Base-by-base conservation (phyloP, 2,113 vertebrate species). In the Xiphophorus couchianus region DNA sequence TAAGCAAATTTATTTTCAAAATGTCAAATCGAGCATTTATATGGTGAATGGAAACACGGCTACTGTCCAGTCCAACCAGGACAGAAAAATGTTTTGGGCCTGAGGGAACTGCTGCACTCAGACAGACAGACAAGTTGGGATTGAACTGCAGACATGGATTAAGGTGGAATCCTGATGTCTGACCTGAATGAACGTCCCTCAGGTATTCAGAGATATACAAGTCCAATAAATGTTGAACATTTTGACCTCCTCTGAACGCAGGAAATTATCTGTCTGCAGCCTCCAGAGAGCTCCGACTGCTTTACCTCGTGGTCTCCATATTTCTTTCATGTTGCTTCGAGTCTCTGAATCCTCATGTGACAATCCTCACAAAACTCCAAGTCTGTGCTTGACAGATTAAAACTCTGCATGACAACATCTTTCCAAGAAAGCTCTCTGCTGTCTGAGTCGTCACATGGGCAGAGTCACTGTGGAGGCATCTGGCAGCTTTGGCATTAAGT, bases 251-350 rank as follows among this genome's bases (percentile, higher is more conserved):
- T 67, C 51, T 67, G 5, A 64, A 58, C 54, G 71, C 75, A 88
- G 88, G 87, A 92, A 88, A 90, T 88, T 76, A 68, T 74, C 65
- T 63, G 80, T 83, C 77, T 85, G 77, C 60, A 62, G 72, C 51
- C 51, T n/a, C 22, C 22, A 2, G 13, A 17, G 61, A 15, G 61
- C 28, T 29, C 28, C 7, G 29, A 30, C 29, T 58, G 51, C 10
- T 58, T 25, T 10, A 22, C 22, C 25, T 19, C 25, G 9, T 58
- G 22, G 51, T 10, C 22, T 10, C 17, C 1, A 58, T n/a, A 58
- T 58, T 58, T 58, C 22, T 58, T 58, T n/a, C 8, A n/a, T 58
- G 51, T 10, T 58, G 51, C 54, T 33, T 62, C 27, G 8, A 62
- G 9, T 68, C 69, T 17, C 22, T 14, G 3, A 27, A 48, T 5